A percentile compares a stretch with the other conserved stretches of the same genome.
phyloP scores from a whole-genome alignment of 2,888 invertebrate species.

The Galerucella nymphaeae region DNA sequence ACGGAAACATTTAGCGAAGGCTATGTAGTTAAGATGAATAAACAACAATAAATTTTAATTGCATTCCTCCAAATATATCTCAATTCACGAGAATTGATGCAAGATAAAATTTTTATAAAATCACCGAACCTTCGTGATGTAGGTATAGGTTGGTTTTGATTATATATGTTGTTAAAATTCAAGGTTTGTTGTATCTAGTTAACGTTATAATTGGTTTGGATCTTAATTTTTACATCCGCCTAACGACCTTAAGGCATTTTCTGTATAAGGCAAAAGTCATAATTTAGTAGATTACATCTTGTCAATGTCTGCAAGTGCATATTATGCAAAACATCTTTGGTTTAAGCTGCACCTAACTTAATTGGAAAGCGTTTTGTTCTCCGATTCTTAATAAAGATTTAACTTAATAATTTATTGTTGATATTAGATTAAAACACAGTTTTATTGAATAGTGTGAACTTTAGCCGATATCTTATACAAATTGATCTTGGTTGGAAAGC shows the following conservation, averaged over 20 bases:
- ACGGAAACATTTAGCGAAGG: not conserved
- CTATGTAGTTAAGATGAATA: not conserved
- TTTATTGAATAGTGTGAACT: not conserved
- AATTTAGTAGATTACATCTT: constrained; percentile 44
- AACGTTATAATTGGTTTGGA: constrained; percentile 35
- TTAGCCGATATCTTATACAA: not conserved
- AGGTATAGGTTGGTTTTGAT: constrained; percentile 19
- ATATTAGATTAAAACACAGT: not conserved
- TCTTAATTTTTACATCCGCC: constrained; percentile 24
- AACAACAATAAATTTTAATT: constrained; percentile 4
- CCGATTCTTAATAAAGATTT: constrained; percentile 17
- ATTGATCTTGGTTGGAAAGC: too few species aligned
- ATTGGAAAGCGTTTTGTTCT: constrained; percentile 27
- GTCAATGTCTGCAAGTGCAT: constrained; percentile 39
- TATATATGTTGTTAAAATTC: constrained; percentile 33
- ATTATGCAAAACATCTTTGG: constrained; percentile 44
- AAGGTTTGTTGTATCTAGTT: constrained; percentile 36
- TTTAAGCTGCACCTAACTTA: constrained; percentile 41
- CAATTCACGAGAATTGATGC: constrained; percentile 2
- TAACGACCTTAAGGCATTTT: constrained; percentile 29
- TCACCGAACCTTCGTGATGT: constrained; percentile 26
- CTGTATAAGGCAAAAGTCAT: constrained; percentile 39
- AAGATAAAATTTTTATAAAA: constrained; percentile 12
- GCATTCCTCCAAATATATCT: not conserved
- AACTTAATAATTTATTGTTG: constrained; percentile 15